phyloP scores from a whole-genome alignment of 2,888 invertebrate species.

The Priocnemis perturbator region DNA sequence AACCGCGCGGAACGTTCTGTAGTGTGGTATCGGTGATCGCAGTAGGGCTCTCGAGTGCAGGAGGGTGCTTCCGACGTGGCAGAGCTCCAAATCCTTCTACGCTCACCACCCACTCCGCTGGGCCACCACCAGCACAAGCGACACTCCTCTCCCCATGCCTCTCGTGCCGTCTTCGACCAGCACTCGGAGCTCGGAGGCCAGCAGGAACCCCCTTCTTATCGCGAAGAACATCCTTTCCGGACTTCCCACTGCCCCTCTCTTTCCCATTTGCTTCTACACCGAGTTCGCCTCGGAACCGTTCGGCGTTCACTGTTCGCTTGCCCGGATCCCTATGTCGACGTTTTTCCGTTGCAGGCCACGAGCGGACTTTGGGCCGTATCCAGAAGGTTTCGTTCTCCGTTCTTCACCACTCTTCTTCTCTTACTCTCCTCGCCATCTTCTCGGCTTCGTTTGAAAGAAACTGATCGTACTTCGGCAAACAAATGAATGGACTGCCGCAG shows the following conservation, averaged over 20 bases:
- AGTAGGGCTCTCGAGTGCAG: conserved; percentile 71
- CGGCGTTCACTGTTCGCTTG: too few relatives aligned
- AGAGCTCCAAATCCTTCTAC: conserved; percentile 72
- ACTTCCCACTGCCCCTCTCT: conserved; percentile 17
- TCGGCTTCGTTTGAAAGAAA: too few relatives aligned
- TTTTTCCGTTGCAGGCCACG: conserved; percentile 23
- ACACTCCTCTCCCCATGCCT: conserved; percentile 25
- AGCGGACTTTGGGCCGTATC: too few relatives aligned
- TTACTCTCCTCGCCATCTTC: conserved; percentile 12
- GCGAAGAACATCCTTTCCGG: conserved; percentile 36
- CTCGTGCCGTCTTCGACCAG: conserved; percentile 12
- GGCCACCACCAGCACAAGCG: conserved; percentile 35
- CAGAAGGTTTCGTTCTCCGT: neutral
- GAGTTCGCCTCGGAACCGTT: conserved; percentile 36
- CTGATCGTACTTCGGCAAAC: too few relatives aligned
- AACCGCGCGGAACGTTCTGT: conserved; percentile 61
- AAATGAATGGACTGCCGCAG: too few relatives aligned
- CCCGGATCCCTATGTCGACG: conserved; percentile 33
- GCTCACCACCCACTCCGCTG: conserved; percentile 44
- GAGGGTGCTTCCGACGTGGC: conserved; percentile 72
- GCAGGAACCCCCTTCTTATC: conserved; percentile 40
- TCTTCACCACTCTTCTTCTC: conserved; percentile 26
- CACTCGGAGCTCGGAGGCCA: conserved; percentile 38
- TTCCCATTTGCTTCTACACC: conserved; percentile 31
- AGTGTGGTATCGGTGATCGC: conserved; percentile 74